Conservation (phyloP, 2,113 vertebrate species). For the Marcusenius ussheri region DNA sequence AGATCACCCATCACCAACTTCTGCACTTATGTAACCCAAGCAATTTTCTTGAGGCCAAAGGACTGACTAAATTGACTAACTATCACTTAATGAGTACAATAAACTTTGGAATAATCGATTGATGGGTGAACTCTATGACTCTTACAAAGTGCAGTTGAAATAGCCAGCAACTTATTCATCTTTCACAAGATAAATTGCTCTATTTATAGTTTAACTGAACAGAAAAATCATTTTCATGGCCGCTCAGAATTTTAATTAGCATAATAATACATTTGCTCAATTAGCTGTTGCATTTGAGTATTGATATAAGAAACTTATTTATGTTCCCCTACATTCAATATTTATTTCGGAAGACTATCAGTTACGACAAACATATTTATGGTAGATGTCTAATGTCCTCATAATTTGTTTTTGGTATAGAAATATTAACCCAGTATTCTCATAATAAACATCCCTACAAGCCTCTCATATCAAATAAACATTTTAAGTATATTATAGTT, state of each 20-base stretch:
- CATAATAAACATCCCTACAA: background rate
- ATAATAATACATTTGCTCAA: background rate
- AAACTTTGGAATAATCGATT: background rate
- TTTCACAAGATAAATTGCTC: background rate
- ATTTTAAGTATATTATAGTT: background rate
- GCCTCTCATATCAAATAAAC: background rate
- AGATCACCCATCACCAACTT: background rate
- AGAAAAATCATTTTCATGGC: background rate
- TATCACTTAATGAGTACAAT: background rate
- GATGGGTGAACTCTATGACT: background rate
- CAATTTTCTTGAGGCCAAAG: background rate
- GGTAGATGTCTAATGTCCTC: background rate
- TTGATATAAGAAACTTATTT: background rate
- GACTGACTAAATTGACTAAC: background rate
- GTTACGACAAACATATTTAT: background rate
- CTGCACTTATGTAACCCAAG: background rate
- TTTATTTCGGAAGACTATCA: background rate
- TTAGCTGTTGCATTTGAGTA: background rate
- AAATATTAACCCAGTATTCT: background rate
- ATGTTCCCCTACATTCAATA: background rate
- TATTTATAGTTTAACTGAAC: background rate
- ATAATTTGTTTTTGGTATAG: background rate
- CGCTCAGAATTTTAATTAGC: background rate
- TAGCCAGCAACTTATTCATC: background rate
- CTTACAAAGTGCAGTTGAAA: background rate